These are phyloP conservation scores for Drosophila nebulosa DNA, from an alignment of 1,140 invertebrate genomes.

Conservation along the genomic window DNA sequence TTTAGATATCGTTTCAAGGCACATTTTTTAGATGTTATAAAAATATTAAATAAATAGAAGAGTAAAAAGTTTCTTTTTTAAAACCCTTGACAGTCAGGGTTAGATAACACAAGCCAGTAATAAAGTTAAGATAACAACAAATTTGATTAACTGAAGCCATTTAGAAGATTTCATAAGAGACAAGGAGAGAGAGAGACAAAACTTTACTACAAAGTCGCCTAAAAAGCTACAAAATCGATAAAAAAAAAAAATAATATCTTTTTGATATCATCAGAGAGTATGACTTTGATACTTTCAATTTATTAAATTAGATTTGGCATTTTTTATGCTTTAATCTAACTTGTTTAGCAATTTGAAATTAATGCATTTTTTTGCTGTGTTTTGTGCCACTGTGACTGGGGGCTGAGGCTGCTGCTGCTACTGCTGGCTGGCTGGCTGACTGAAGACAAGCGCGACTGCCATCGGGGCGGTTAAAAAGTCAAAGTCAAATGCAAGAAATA, in stretches of 20 bases:
- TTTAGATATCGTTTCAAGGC: neutral
- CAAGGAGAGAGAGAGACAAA: too few species aligned
- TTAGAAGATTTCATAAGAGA: too few species aligned
- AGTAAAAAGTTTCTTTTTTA: neutral
- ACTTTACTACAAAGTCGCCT: too few species aligned
- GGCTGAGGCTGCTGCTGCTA: conserved; percentile 7
- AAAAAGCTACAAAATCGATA: too few species aligned
- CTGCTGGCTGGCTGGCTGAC: conserved; percentile 11
- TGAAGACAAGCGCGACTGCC: conserved; percentile 37
- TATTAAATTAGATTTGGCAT: too few species aligned
- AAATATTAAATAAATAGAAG: neutral
- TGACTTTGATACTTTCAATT: too few species aligned
- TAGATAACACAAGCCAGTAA: too few species aligned
- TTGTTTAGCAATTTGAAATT: neutral
- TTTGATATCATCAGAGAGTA: too few species aligned
- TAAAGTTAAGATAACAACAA: too few species aligned
- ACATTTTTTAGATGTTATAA: neutral
- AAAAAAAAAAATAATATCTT: too few species aligned
- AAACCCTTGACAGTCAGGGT: too few species aligned
- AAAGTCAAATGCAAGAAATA: conserved; percentile 73
- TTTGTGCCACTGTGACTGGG: conserved; percentile 28
- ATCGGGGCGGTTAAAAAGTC: conserved; percentile 68
- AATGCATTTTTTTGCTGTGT: conserved; percentile 20
- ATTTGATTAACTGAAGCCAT: too few species aligned
- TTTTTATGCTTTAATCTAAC: neutral